A percentile compares a stretch with the other conserved stretches of the same genome.
phyloP scores from a whole-genome alignment of 1,140 invertebrate species.

The Rhagoletis pomonella region DNA sequence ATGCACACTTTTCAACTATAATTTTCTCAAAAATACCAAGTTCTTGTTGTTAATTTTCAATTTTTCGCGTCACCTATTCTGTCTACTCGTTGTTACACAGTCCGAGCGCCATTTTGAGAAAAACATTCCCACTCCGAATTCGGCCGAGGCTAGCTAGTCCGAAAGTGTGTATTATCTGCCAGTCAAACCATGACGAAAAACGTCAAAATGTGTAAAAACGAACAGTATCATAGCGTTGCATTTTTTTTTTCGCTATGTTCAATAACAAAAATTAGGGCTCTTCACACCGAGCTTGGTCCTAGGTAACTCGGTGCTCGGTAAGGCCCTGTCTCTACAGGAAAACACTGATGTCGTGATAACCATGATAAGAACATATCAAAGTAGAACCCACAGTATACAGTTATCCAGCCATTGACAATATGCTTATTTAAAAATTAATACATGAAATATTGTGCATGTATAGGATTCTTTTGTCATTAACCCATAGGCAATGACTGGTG shows the following conservation, averaged over 20 bases:
- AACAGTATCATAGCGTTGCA: slow-evolving; percentile 4
- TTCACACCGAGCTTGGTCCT: too few relatives aligned
- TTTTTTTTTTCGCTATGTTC: neutral
- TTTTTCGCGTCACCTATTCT: slow-evolving; percentile 41
- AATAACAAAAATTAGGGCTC: too few relatives aligned
- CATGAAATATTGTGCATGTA: too few relatives aligned
- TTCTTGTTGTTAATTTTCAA: slow-evolving; percentile 43
- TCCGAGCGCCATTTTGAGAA: slow-evolving; percentile 57
- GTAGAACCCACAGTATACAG: too few relatives aligned
- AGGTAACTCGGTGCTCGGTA: too few relatives aligned
- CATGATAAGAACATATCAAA: too few relatives aligned
- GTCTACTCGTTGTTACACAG: slow-evolving; percentile 50
- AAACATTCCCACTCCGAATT: slow-evolving; percentile 55
- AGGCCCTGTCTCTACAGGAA: too few relatives aligned
- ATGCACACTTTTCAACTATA: slow-evolving; percentile 21
- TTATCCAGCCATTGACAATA: too few relatives aligned
- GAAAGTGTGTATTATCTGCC: slow-evolving; percentile 53
- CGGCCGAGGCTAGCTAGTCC: slow-evolving; percentile 51
- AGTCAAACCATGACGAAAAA: slow-evolving; percentile 33
- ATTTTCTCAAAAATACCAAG: slow-evolving; percentile 33
- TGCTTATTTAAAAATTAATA: too few relatives aligned
- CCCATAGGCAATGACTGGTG: too few relatives aligned
- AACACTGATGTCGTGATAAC: too few relatives aligned
- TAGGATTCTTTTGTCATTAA: too few relatives aligned
- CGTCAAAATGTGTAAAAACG: neutral